Base-by-base conservation (phyloP, 1,140 invertebrate genomes). In the Hypothenemus hampei region DNA sequence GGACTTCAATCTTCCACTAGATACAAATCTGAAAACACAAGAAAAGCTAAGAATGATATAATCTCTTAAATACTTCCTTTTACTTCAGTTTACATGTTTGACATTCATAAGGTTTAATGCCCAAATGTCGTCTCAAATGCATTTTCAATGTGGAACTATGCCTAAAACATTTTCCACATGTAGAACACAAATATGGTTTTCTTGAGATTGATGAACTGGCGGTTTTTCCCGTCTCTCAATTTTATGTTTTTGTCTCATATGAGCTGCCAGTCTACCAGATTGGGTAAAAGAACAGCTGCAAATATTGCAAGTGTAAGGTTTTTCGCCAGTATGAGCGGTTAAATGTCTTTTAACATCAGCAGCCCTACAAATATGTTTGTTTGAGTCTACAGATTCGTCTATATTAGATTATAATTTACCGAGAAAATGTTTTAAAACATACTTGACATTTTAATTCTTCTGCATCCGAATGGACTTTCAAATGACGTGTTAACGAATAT, bases 261-360 rank as follows among this genome's bases (percentile, higher is more conserved):
- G 80, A 16, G 72, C 62, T 39, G 70, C 75, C 39, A 80, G 53
- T 7, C 75, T 77, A 0, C 77, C 76, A 15, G 75, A 69, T 58
- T 81, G 81, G 0, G 77, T 77, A 61, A 82, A 84, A 3, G 69
- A 61, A 29, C 75, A 74, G 1, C 75, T 65, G 61, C 81, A 83
- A 8, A 78, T 66, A 13, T 63, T 66, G 64, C 84, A 86, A 63
- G 80, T 79, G 60, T 81, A 82, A 1, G 84, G 85, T 65, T 81
- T 81, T 58, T 86, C 82, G 0, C 85, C 85, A 3, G 84, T 86
- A 65, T 88, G 85, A 37, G 77, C 79, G 43, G 81, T 73, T 46
- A 56, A 20, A 26, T 69, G 66, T 46, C 62, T 46, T 29, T 67
- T 62, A 13, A 68, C 63, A 48, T 65, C 64, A 3, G 40, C 49